Base-by-base conservation (phyloP, 2,797 vertebrate species). In the Botia kubotai region DNA sequence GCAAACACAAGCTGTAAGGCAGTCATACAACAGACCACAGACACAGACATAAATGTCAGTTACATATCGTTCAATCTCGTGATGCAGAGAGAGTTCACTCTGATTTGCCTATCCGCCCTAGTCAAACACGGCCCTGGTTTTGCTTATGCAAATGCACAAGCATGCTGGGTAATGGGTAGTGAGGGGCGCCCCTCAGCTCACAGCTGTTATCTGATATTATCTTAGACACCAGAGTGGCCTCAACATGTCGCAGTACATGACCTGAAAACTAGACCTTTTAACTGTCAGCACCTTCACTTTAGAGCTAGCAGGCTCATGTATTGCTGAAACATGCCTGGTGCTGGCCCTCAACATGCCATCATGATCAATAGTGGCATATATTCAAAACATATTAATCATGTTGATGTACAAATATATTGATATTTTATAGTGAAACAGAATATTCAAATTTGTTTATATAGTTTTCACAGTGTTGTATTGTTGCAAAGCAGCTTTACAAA, bases 51-150 rank as follows among this genome's bases (percentile, higher is more conserved):
- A 75, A 63, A 71, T 21, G 72, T 83, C 81, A 80, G 85, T 83
- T 85, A 85, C 75, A 81, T 73, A 75, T 82, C 12, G 69, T 65
- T 81, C 46, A 75, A 84, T 82, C 77, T 62, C 46, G 19, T 53
- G 57, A 63, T 13, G 52, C 23, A 55, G 67, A 82, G 58, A 78
- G 75, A 66, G 62, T 50, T 33, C 53, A 50, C 81, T 83, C 69
- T 77, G 79, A 83, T 87, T 87, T 87, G 86, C 82, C 69, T 87
- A 83, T 75, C 46, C 57, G 14, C 75, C 83, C 52, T 76, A 80
- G 62, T 83, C 81, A 77, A 72, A 79, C 75, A 74, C 52, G 21
- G 26, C 52, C 75, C 26, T 80, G 70, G 50, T 21, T 19, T 29
- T 67, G 63, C 29, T 63, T 80, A 86, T 86, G 84, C 80, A 86